Percentiles rank a stretch among this genome's conserved stretches.
Evolutionary conservation across 1,140 invertebrate genomes (phyloP).

Genomic region (Limonius californicus): DNA sequence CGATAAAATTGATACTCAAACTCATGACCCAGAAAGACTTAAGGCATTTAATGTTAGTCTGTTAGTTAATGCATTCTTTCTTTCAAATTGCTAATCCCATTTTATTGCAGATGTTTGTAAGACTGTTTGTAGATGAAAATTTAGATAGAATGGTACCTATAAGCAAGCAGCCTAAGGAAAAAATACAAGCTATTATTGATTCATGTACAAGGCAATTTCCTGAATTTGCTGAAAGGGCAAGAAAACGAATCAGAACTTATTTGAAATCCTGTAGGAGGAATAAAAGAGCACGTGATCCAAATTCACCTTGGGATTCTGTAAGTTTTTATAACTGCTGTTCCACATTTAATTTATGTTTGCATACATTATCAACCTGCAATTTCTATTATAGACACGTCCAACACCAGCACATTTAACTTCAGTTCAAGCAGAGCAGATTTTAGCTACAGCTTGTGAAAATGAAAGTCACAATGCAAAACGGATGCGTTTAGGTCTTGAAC

Average conservation of each 20-base stretch:
- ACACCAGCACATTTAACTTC: constrained; percentile 94
- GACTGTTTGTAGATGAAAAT: constrained; percentile 95
- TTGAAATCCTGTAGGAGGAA: constrained; percentile 93
- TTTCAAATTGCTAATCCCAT: not conserved
- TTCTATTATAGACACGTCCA: constrained; percentile 69
- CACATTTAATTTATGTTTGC: not conserved
- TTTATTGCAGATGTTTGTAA: constrained; percentile 88
- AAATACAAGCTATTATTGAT: constrained; percentile 96
- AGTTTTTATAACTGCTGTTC: constrained; percentile 47
- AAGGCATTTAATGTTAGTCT: constrained; percentile 94
- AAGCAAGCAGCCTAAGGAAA: constrained; percentile 96
- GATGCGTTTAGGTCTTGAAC: constrained; percentile 92
- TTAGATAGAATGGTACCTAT: constrained; percentile 94
- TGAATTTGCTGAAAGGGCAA: constrained; percentile 89
- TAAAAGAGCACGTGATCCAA: constrained; percentile 78
- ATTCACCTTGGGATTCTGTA: constrained; percentile 64
- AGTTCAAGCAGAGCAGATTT: constrained; percentile 91
- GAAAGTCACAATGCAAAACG: constrained; percentile 95
- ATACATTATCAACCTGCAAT: too few species aligned
- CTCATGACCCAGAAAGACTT: constrained; percentile 90
- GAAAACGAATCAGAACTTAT: constrained; percentile 93
- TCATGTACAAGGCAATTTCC: constrained; percentile 95
- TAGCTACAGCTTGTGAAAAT: constrained; percentile 94
- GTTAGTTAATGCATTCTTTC: not conserved
- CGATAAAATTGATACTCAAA: constrained; percentile 80